These are phyloP conservation scores for Pantherophis guttatus DNA, from an alignment of 2,113 vertebrate genomes.

Conservation along the genomic window DNA sequence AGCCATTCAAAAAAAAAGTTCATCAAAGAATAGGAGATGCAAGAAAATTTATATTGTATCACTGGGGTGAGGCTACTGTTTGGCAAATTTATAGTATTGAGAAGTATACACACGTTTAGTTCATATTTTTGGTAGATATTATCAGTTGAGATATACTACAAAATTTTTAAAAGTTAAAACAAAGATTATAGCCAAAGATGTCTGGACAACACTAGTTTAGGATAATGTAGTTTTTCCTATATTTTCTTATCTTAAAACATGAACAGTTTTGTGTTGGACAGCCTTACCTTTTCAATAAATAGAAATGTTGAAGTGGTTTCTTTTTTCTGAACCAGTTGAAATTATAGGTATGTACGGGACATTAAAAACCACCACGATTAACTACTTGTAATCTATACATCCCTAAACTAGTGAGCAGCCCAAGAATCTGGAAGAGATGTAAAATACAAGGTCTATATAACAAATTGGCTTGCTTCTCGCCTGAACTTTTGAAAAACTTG, in stretches of 20 bases:
- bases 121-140: not conserved
- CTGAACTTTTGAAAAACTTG: not conserved
- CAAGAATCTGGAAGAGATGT: not conserved
- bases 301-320: not conserved
- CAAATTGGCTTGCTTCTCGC: not conserved
- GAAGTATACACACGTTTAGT: not conserved
- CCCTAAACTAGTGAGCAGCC: not conserved
- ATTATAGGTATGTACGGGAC: not conserved
- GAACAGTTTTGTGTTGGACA: not conserved
- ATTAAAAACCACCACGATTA: not conserved
- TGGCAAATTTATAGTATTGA: conserved; percentile 49
- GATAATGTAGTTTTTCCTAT: not conserved
- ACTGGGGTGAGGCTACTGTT: conserved; percentile 50
- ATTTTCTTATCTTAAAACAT: conserved; percentile 22
- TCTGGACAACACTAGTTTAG: conserved; percentile 48
- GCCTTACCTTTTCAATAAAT: not conserved
- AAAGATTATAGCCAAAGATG: conserved; percentile 36
- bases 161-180: conserved; percentile 24
- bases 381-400: not conserved
- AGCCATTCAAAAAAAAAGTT: conserved; percentile 53
- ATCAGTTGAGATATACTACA: not conserved
- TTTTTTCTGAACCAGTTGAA: not conserved
- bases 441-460: not conserved
- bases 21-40: conserved; percentile 60
- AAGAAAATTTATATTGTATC: conserved; percentile 51